These are phyloP conservation scores for Zaprionus nigranus DNA, from an alignment of 1,140 invertebrate genomes.

Conservation along the genomic window DNA sequence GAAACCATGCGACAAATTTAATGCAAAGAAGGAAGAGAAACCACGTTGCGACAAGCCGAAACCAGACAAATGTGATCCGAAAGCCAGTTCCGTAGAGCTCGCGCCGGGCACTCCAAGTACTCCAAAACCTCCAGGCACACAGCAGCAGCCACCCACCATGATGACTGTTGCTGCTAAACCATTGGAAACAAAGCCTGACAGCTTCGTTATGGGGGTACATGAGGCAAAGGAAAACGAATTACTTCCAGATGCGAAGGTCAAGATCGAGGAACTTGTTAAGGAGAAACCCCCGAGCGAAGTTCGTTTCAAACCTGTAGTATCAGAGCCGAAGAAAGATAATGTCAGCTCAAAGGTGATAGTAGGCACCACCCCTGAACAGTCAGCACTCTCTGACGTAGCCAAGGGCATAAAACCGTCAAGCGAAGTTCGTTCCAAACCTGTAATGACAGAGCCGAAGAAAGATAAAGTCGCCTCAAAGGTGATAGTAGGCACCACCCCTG, in stretches of 20 bases:
- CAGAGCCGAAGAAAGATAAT: background rate
- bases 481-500: too few species aligned
- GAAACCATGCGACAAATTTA: too few species aligned
- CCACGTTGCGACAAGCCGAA: too few species aligned
- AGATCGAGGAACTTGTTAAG: background rate
- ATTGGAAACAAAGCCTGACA: background rate
- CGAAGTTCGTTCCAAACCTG: background rate
- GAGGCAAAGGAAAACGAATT: background rate
- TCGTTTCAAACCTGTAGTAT: background rate
- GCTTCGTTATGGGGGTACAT: background rate
- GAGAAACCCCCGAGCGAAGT: background rate
- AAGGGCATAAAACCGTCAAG: constrained; percentile 38
- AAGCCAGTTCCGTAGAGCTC: background rate
- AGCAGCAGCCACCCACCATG: background rate
- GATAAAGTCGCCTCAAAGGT: background rate
- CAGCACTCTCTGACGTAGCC: constrained; percentile 23
- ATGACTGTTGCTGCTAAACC: background rate
- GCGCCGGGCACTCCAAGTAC: background rate
- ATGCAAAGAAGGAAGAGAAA: too few species aligned
- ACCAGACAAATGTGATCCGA: background rate
- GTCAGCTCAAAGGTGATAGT: background rate
- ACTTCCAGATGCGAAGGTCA: background rate
- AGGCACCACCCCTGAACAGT: background rate
- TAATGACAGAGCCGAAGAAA: background rate
- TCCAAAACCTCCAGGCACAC: background rate